Base-by-base conservation (phyloP, 2,113 vertebrate genomes). In the Neotoma lepida region DNA sequence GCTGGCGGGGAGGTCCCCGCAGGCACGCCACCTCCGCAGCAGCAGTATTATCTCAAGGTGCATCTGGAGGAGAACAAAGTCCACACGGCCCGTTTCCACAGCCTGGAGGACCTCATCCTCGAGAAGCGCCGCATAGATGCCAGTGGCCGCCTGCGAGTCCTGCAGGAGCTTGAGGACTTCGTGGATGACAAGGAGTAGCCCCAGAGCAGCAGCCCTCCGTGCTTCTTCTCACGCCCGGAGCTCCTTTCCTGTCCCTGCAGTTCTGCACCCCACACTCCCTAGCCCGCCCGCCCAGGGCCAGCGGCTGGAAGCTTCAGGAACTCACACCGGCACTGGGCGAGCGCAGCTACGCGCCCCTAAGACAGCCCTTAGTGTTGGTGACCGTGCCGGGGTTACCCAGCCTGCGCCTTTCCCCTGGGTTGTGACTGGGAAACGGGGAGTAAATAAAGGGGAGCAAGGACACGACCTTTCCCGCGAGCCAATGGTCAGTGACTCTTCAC, bases 71-170 rank as follows among this genome's bases (percentile, higher is more conserved):
- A 99, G 94, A 98, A 98, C 97, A 98, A 99, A 70, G 99, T 99
- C 97, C 99, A 99, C 98, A 99, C 99, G 0, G 98, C 99, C 97
- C 98, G 99, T 64, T 99, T 99, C 97, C 99, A 99, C 97, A 99
- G 99, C 97, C 98, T 99, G 96, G 99, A 99, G 98, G 99, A 99
- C 97, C 99, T 99, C 98, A 99, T 99, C 98, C 98, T 99, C 0
- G 99, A 99, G 98, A 99, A 99, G 97, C 99, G 99, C 97, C 98
- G 99, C 63, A 98, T 99, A 98, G 99, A 99, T 97, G 99, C 99
- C 97, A 99, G 99, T 73, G 99, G 99, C 89, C 98, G 98, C 97
- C 98, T 99, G 97, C 97, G 98, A 26, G 99, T 99, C 97, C 98
- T 99, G 93, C 98, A 99, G 97, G 99, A 99, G 98, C 98, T 99